Evolutionary conservation across 2,888 invertebrate genomes (phyloP).

Genomic region (Luperina nickerlii): DNA sequence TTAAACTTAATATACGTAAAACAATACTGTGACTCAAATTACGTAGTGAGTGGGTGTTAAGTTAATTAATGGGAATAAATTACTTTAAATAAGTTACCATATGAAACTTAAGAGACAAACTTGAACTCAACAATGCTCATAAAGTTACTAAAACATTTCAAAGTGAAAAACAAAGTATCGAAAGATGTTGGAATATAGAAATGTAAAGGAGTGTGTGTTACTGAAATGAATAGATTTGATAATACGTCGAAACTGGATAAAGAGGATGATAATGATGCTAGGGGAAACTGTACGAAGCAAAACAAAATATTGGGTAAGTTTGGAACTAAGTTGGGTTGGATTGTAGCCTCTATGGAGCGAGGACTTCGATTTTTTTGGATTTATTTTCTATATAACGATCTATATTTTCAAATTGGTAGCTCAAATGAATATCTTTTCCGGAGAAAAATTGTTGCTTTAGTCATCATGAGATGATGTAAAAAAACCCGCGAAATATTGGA

Average conservation of each 20-base stretch:
- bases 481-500: neutral
- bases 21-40: neutral
- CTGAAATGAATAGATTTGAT: slow-evolving; percentile 86
- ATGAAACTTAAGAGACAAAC: slow-evolving; percentile 13
- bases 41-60: neutral
- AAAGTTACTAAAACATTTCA: slow-evolving; percentile 40
- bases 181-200: slow-evolving; percentile 54
- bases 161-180: slow-evolving; percentile 58
- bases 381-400: neutral
- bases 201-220: slow-evolving; percentile 48
- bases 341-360: neutral
- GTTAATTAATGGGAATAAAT: neutral
- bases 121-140: slow-evolving; percentile 28
- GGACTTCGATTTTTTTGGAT: neutral
- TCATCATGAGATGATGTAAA: neutral
- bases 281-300: slow-evolving; percentile 85
- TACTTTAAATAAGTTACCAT: neutral
- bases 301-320: slow-evolving; percentile 84
- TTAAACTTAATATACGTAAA: slow-evolving; percentile 1
- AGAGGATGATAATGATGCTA: slow-evolving; percentile 79
- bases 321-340: too few relatives aligned
- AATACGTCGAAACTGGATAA: slow-evolving; percentile 77
- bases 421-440: neutral
- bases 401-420: neutral
- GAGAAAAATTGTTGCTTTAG: neutral